A percentile compares a stretch with the other conserved stretches of the same genome.
phyloP scores from a whole-genome alignment of 2,113 vertebrate genomes.

The Octodon degus region DNA sequence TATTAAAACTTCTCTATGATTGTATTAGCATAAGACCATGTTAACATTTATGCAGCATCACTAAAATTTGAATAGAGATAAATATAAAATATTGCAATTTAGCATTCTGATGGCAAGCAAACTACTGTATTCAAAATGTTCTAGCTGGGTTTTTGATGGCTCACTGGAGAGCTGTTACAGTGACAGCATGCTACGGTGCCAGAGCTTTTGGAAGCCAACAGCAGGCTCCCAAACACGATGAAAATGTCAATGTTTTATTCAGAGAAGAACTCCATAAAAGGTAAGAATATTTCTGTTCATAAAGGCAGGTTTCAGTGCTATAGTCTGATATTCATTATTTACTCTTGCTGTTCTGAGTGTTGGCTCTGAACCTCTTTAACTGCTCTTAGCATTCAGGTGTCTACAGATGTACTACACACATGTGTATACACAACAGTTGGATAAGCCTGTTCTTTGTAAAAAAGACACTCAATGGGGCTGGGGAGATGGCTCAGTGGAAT shows the following conservation, averaged over 20 bases:
- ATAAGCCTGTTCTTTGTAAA: constrained; percentile 47
- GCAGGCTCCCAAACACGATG: constrained; percentile 79
- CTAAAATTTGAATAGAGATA: constrained; percentile 87
- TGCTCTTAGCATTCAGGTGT: not conserved
- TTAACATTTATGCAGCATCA: constrained; percentile 81
- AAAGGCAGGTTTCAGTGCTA: constrained; percentile 65
- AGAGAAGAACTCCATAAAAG: constrained; percentile 84
- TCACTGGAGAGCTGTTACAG: constrained; percentile 69
- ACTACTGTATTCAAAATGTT: constrained; percentile 79
- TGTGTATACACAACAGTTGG: not conserved
- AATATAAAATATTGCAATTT: constrained; percentile 84
- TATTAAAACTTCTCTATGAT: constrained; percentile 83
- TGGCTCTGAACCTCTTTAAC: not conserved
- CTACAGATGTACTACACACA: not conserved
- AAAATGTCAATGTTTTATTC: constrained; percentile 86
- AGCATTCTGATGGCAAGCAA: constrained; percentile 80
- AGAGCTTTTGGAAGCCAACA: constrained; percentile 80
- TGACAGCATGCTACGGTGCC: constrained; percentile 68
- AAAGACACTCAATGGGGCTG: constrained; percentile 38
- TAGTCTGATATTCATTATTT: constrained; percentile 57
- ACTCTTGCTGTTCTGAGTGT: constrained; percentile 40
- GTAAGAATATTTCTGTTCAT: constrained; percentile 81
- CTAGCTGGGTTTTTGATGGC: constrained; percentile 80
- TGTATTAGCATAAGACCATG: constrained; percentile 84
- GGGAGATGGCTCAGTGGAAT: too few relatives aligned